Percentiles rank a stretch among this genome's conserved stretches.
Conservation (phyloP, 2,113 vertebrate genomes). For the Pagrus major region DNA sequence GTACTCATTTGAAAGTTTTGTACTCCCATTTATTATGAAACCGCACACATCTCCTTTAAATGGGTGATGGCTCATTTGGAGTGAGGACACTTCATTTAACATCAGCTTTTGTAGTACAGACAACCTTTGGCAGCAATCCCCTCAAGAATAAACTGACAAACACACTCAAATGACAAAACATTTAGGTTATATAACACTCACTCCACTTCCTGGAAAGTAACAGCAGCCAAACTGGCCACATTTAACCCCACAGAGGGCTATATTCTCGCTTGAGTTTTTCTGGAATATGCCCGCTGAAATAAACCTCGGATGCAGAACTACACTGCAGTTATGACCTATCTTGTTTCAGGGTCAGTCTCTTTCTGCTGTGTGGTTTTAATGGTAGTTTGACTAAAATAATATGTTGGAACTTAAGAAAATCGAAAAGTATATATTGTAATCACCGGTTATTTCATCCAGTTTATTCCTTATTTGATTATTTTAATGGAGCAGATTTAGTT, state of each 20-base stretch:
- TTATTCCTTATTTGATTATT: not conserved
- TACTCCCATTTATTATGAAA: slow-evolving; percentile 24
- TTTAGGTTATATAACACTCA: slow-evolving; percentile 55
- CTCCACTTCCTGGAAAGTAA: slow-evolving; percentile 57
- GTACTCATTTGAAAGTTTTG: not conserved
- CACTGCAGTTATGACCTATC: not conserved
- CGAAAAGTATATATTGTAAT: not conserved
- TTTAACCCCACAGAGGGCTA: slow-evolving; percentile 24
- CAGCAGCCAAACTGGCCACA: slow-evolving; percentile 29
- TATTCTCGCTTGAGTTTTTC: not conserved
- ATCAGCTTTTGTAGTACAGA: slow-evolving; percentile 53
- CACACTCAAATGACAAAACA: slow-evolving; percentile 49
- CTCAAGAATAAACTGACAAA: slow-evolving; percentile 57
- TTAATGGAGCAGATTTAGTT: not conserved
- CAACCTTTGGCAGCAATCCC: slow-evolving; percentile 60
- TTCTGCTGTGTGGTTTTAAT: not conserved
- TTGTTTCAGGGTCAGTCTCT: not conserved
- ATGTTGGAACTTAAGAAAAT: not conserved
- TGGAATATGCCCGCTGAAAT: not conserved
- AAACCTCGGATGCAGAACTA: not conserved
- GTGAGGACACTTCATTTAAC: slow-evolving; percentile 59
- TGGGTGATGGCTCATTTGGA: slow-evolving; percentile 46
- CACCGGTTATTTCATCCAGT: not conserved
- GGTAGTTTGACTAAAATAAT: not conserved
- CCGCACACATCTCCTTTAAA: slow-evolving; percentile 17